phyloP scores from a whole-genome alignment of 1,140 invertebrate species.

The Tetramorium parvispinum region DNA sequence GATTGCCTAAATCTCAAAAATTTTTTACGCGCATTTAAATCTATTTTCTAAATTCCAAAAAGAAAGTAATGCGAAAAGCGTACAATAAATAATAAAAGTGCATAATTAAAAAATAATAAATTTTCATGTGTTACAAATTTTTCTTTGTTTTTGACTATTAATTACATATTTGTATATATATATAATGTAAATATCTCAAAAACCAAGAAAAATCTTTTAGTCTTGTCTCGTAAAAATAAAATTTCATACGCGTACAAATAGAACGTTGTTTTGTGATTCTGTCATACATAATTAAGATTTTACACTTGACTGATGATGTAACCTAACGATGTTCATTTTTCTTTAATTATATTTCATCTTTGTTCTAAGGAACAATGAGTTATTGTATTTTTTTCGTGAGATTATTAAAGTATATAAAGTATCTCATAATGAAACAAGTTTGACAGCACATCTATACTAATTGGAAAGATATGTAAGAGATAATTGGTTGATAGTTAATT shows the following conservation, averaged over 20 bases:
- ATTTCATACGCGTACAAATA: neutral
- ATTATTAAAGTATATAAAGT: slow-evolving; percentile 28
- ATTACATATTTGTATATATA: neutral
- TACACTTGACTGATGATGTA: neutral
- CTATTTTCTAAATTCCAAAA: neutral
- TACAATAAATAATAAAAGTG: neutral
- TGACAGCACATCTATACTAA: neutral
- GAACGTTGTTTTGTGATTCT: neutral
- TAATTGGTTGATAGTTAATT: neutral
- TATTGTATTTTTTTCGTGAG: slow-evolving; percentile 10
- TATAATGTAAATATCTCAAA: neutral
- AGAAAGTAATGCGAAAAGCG: neutral
- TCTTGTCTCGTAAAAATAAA: neutral
- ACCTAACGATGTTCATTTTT: neutral
- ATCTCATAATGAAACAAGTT: neutral
- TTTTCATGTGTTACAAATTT: too few relatives aligned
- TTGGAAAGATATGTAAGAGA: neutral
- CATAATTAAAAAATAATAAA: too few relatives aligned
- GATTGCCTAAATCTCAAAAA: neutral
- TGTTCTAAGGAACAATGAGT: slow-evolving; percentile 19
- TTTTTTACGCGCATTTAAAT: neutral
- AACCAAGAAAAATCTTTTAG: neutral
- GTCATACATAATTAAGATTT: neutral
- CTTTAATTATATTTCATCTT: neutral
- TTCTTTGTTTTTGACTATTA: neutral